Base-by-base conservation (phyloP, 2,113 vertebrate species). In the Anoplopoma fimbria region DNA sequence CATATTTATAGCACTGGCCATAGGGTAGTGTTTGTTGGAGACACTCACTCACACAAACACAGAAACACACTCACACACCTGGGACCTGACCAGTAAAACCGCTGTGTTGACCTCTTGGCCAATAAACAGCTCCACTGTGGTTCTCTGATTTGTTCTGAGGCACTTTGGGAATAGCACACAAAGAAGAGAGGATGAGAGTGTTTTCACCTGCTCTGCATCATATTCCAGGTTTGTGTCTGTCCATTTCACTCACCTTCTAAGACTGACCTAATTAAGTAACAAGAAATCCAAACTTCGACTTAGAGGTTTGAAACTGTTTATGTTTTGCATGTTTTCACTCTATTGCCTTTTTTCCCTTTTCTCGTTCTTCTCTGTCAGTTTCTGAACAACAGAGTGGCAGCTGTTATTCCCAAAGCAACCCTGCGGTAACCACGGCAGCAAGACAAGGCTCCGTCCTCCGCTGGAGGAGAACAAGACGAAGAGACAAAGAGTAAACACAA, bases 381-480 rank as follows among this genome's bases (percentile, higher is more conserved):
- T 72, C 45, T 19, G 49, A 79, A 77, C 71, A 75, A 70, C 17
- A 10, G 61, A 88, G 79, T 86, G 91, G 87, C 91, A 92, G 90
- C 86, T 90, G 89, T 83, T 87, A 83, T 91, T 90, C 91, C 90
- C 88, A 83, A 34, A 21, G 77, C 81, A 75, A 61, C 68, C 79
- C 68, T 3, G 6, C 34, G 23, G 81, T 78, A 78, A 79, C 75
- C 88, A 84, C 87, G 70, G 13, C 42, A 82, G 86, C 89, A 83
- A 74, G 89, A 83, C 25, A 88, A 92, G 9, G 70, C 80, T 69
- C 77, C 91, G 33, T 85, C 83, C 88, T 92, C 88, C 70, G 36
- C 76, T 91, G 85, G 92, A 94, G 87, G 82, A 86, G 91, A 92
- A 92, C 61, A 72, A 87, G 89, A 85, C 58, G 47, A 33, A 27